phyloP scores from a whole-genome alignment of 2,797 vertebrate genomes.

The Rhabdomys pumilio region DNA sequence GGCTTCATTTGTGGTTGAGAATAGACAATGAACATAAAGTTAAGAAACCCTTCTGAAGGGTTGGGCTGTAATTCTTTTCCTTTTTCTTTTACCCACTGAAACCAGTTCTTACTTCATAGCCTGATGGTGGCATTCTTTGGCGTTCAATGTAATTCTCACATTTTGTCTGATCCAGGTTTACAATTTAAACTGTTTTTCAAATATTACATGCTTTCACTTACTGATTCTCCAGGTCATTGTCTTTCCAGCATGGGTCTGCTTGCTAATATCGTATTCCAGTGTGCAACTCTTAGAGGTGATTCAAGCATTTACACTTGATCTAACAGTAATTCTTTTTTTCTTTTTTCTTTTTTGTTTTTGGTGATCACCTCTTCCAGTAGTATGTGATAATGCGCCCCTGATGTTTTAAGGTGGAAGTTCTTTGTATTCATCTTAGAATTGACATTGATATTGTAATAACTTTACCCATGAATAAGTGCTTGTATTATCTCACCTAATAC shows the following conservation, averaged over 20 bases:
- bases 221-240: background rate
- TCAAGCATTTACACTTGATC: background rate
- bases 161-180: background rate
- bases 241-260: background rate
- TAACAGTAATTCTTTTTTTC: background rate
- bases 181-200: background rate
- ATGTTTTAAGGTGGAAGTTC: background rate
- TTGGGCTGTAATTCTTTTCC: background rate
- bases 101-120: background rate
- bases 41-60: conserved; percentile 9
- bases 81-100: background rate
- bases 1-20: background rate
- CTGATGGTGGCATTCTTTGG: background rate
- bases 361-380: background rate
- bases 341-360: background rate
- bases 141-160: background rate
- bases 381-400: background rate
- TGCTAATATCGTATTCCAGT: background rate
- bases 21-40: background rate
- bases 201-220: background rate
- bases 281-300: background rate
- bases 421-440: background rate
- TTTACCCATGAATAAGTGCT: background rate
- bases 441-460: background rate
- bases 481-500: background rate